A percentile compares a stretch with the other conserved stretches of the same genome.
Evolutionary conservation across 2,797 vertebrate species (phyloP).

Genomic region (Australoheros facetus): DNA sequence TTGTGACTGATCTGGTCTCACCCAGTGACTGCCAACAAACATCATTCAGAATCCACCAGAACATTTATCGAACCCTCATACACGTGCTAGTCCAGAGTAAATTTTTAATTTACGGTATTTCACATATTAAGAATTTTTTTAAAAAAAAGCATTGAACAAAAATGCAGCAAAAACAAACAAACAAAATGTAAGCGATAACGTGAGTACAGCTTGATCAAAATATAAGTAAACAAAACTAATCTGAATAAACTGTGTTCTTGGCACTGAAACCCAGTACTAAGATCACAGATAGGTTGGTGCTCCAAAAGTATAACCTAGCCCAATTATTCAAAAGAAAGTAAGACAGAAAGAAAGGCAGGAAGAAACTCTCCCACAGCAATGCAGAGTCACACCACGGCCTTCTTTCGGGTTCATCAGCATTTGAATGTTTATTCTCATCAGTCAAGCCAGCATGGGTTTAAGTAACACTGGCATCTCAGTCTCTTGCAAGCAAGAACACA

Average conservation of each 20-base stretch:
- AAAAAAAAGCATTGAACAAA: no score
- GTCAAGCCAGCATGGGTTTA: conserved; percentile 64
- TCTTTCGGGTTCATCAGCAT: conserved; percentile 80
- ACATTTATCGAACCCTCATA: neutral
- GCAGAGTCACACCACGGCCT: conserved; percentile 44
- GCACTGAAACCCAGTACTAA: neutral
- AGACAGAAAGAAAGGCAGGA: neutral
- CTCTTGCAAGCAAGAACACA: conserved; percentile 30
- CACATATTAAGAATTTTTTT: no score
- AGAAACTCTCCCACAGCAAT: conserved; percentile 48
- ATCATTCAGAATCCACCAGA: neutral
- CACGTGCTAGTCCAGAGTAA: neutral
- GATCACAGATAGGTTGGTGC: neutral
- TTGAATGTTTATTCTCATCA: conserved; percentile 75
- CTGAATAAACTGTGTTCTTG: neutral
- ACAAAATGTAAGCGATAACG: neutral
- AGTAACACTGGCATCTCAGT: conserved; percentile 45
- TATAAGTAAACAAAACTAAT: neutral
- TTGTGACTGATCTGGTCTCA: no score
- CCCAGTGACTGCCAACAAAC: no score
- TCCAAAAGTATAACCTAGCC: neutral
- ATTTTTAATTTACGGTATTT: neutral
- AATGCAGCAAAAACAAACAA: neutral
- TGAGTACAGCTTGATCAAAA: neutral
- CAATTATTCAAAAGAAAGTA: neutral